Evolutionary conservation across 2,113 vertebrate genomes (phyloP).

Genomic region (Myodes glareolus): DNA sequence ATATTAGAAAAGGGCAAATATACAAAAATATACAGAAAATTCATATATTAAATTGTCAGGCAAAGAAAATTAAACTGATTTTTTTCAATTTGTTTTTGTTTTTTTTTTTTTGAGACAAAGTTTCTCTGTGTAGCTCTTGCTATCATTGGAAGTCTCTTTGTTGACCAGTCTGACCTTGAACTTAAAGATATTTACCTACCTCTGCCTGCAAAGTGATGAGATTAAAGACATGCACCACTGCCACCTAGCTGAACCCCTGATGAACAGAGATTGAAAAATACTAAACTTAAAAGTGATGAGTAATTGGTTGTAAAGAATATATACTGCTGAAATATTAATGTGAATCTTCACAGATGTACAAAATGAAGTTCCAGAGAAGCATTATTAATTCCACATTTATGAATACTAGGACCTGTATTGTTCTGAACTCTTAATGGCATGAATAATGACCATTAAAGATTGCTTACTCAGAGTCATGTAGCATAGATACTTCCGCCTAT

Average conservation of each 20-base stretch:
- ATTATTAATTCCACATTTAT: background rate
- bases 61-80: background rate
- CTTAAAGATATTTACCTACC: background rate
- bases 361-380: background rate
- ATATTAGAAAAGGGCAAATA: background rate
- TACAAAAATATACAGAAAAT: background rate
- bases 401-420: background rate
- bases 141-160: background rate
- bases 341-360: background rate
- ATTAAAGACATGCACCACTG: background rate
- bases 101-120: background rate
- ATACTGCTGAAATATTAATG: background rate
- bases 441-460: background rate
- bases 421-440: background rate
- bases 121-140: background rate
- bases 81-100: background rate
- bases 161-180: background rate
- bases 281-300: background rate
- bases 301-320: background rate
- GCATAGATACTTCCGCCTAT: background rate
- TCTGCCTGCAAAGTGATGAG: background rate
- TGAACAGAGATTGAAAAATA: background rate
- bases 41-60: background rate
- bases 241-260: background rate
- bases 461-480: background rate